Percentiles rank a stretch among this genome's conserved stretches.
Evolutionary conservation across 2,888 invertebrate genomes (phyloP).

Genomic region (Chironomus tentans): DNA sequence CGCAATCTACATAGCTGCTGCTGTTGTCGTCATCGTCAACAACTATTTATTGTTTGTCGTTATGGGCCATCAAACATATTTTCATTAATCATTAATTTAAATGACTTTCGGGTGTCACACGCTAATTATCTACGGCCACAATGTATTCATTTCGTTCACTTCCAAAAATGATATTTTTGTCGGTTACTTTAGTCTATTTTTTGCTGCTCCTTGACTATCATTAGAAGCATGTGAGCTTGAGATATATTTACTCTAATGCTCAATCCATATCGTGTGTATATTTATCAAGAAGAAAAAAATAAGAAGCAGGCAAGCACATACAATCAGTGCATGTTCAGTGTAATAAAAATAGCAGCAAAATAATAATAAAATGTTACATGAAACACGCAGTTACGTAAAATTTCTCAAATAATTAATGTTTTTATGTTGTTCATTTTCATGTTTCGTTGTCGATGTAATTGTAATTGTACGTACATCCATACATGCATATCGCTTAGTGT

Average conservation of each 20-base stretch:
- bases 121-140: background rate
- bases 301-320: background rate
- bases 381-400: conserved; percentile 20
- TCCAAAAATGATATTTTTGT: no score
- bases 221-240: no score
- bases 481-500: background rate
- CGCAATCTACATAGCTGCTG: background rate
- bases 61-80: background rate
- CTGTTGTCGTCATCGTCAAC: background rate
- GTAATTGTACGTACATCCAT: background rate
- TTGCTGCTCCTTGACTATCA: no score
- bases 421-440: conserved; percentile 21
- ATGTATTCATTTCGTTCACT: no score
- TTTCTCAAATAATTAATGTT: conserved; percentile 25
- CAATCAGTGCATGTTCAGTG: conserved; percentile 12
- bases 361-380: conserved; percentile 15
- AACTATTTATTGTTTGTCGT: background rate
- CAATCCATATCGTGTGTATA: conserved; percentile 2
- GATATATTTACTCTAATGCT: no score
- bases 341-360: conserved; percentile 15
- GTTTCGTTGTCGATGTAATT: background rate
- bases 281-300: background rate
- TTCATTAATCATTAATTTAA: conserved; percentile 23
- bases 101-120: conserved; percentile 18
- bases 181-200: no score